These are phyloP conservation scores for Megaustenia siamemsis DNA, from an alignment of 2,888 invertebrate genomes.

Conservation along the genomic window DNA sequence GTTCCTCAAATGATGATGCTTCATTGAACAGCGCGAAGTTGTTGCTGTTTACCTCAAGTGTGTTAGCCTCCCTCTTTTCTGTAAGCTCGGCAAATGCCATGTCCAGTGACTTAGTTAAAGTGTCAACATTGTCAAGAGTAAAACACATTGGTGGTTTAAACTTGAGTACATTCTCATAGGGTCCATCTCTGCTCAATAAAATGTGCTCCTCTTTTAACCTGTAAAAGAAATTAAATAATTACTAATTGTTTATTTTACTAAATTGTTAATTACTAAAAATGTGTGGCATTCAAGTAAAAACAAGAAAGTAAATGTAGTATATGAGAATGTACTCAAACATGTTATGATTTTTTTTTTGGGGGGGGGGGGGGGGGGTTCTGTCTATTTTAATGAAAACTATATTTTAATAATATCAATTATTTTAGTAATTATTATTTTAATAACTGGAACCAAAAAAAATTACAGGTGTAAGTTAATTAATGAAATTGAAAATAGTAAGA, in stretches of 20 bases:
- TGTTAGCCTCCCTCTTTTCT: not conserved
- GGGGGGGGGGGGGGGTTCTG: too few species aligned
- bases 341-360: too few species aligned
- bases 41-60: not conserved
- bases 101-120: slow-evolving; percentile 82
- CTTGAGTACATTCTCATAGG: slow-evolving; percentile 94
- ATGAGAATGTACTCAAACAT: too few species aligned
- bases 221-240: slow-evolving; percentile 25
- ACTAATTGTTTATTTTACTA: too few species aligned
- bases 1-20: slow-evolving; percentile 7
- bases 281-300: not conserved
- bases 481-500: too few species aligned
- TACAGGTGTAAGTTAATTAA: too few species aligned
- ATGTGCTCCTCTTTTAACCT: slow-evolving; percentile 85
- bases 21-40: not conserved
- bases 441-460: too few species aligned
- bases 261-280: too few species aligned
- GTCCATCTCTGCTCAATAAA: slow-evolving; percentile 93
- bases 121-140: slow-evolving; percentile 84
- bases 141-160: slow-evolving; percentile 94
- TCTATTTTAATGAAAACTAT: too few species aligned
- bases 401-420: too few species aligned
- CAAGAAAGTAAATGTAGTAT: too few species aligned
- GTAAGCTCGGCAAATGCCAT: slow-evolving; percentile 49
- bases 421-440: too few species aligned